Conservation (phyloP, 2,797 vertebrate genomes). For the Galagoides demidoff region DNA sequence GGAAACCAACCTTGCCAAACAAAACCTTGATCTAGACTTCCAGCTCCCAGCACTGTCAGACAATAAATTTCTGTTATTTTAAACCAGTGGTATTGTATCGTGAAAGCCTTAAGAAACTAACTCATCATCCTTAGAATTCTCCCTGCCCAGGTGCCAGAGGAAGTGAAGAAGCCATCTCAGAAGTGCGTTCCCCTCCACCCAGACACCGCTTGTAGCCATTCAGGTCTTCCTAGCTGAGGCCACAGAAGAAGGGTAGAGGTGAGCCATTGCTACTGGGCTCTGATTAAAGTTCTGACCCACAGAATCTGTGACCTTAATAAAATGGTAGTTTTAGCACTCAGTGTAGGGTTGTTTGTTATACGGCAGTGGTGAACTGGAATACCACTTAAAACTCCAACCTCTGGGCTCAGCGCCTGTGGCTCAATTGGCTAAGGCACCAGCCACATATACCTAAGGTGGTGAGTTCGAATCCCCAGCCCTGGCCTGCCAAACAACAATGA, state of each 20-base stretch:
- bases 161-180: background rate
- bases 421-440: too few relatives aligned
- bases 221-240: background rate
- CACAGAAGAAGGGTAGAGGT: background rate
- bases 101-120: background rate
- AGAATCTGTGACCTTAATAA: background rate
- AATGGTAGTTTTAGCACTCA: background rate
- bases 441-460: too few relatives aligned
- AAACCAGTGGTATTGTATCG: background rate
- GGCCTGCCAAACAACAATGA: too few relatives aligned
- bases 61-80: background rate
- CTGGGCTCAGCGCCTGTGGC: too few relatives aligned
- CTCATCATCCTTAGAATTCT: background rate
- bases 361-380: background rate
- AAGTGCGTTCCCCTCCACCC: background rate
- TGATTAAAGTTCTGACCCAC: background rate
- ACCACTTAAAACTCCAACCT: conserved; percentile 1
- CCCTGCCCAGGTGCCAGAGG: background rate
- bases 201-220: background rate
- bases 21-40: background rate
- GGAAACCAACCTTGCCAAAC: background rate
- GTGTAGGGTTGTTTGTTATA: background rate
- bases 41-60: background rate
- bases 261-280: background rate
- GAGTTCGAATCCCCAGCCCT: too few relatives aligned